Percentiles rank a stretch among this genome's conserved stretches.
phyloP scores from a whole-genome alignment of 1,140 invertebrate genomes.

The Drosophila bipectinata region DNA sequence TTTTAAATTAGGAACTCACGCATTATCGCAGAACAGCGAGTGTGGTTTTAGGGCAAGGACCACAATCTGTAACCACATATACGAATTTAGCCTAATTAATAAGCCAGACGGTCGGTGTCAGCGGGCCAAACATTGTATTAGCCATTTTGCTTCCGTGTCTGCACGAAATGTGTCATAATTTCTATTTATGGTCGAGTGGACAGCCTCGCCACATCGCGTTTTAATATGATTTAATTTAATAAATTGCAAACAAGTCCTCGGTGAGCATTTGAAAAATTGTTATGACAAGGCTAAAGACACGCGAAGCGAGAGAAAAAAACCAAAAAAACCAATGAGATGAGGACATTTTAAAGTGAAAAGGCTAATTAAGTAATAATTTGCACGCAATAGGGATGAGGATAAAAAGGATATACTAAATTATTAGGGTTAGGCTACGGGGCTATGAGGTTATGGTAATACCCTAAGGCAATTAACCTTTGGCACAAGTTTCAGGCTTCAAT shows the following conservation, averaged over 20 bases:
- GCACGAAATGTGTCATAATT: conserved; percentile 79
- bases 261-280: conserved; percentile 71
- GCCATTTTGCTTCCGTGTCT: conserved; percentile 67
- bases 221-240: conserved; percentile 80
- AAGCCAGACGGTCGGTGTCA: conserved; percentile 50
- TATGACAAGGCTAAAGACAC: conserved; percentile 24
- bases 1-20: conserved; percentile 7
- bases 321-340: conserved; percentile 11
- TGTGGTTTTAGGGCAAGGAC: conserved; percentile 22
- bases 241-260: conserved; percentile 73
- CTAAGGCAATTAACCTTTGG: conserved; percentile 44
- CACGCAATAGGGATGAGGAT: conserved; percentile 37
- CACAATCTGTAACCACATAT: conserved; percentile 68
- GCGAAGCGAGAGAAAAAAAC: conserved; percentile 11
- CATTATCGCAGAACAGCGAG: conserved; percentile 2
- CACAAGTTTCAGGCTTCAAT: conserved; percentile 11
- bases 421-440: conserved; percentile 28
- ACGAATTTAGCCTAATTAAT: conserved; percentile 72
- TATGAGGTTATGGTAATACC: conserved; percentile 48
- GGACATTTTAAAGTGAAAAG: conserved; percentile 63
- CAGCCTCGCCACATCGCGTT: conserved; percentile 57
- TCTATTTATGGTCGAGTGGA: conserved; percentile 68
- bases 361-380: conserved; percentile 79
- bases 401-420: conserved; percentile 8
- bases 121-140: conserved; percentile 34